Conservation (phyloP, 2,113 vertebrate species). For the Psettodes erumei region DNA sequence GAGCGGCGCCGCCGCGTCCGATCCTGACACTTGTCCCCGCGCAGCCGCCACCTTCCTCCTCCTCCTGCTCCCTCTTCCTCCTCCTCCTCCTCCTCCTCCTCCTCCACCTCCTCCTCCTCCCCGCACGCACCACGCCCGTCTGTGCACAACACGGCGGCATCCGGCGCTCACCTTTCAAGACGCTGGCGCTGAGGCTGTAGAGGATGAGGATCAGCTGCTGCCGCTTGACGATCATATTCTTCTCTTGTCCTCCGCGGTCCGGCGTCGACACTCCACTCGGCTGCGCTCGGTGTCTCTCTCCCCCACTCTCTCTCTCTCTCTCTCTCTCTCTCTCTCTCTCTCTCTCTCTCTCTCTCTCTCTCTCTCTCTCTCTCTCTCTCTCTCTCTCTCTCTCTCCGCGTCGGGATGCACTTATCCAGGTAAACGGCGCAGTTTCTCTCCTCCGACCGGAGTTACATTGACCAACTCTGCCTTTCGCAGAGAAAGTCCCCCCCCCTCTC, state of each 20-base stretch:
- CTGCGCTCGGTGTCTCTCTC: constrained; percentile 22
- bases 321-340: constrained; percentile 34
- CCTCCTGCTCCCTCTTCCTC: no score
- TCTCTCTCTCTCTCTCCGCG: constrained; percentile 54
- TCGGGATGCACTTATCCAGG: constrained; percentile 82
- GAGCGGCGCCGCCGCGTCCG: no score
- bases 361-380: constrained; percentile 38
- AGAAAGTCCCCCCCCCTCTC: no score
- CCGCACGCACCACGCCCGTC: constrained; percentile 78
- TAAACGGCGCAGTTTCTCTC: constrained; percentile 71
- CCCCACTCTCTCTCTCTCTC: constrained; percentile 44
- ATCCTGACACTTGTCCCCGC: no score
- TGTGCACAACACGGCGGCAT: constrained; percentile 48
- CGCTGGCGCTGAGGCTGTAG: constrained; percentile 81
- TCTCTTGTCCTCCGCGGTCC: constrained; percentile 67
- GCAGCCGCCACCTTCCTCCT: constrained; percentile 38
- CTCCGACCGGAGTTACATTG: constrained; percentile 72
- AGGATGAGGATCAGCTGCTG: constrained; percentile 83
- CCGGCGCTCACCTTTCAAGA: constrained; percentile 83
- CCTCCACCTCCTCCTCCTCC: no score
- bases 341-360: constrained; percentile 29
- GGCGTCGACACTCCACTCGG: constrained; percentile 67
- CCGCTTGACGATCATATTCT: constrained; percentile 85
- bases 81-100: no score
- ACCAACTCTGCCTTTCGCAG: constrained; percentile 65